Base-by-base conservation (phyloP, 2,888 invertebrate genomes). In the Tanypteryx hageni region DNA sequence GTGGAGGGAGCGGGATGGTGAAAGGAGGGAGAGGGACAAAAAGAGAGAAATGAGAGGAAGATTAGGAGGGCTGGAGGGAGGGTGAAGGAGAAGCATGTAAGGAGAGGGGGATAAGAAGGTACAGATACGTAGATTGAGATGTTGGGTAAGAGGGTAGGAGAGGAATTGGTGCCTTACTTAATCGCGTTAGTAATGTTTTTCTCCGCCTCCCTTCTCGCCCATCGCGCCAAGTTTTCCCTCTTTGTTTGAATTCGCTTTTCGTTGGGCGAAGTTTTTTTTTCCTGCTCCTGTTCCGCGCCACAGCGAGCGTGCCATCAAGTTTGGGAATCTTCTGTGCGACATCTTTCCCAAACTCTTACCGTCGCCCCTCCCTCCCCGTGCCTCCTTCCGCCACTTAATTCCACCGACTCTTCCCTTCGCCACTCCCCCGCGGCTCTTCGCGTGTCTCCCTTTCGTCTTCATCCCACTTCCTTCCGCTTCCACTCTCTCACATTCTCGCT, bases 191-290 rank as follows among this genome's bases (percentile, higher is more conserved):
- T 27, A 31, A 18, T 86, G 86, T 86, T 86, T 68, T 86, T 86
- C 86, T 61, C 59, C 61, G 61, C 61, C 59, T 85, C 85, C 85
- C 85, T 58, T 68, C 13, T 31, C 86, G 59, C 27, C 10, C 61
- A 10, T 14, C 31, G 22, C 27, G 27, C 61, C 61, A 86, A 44
- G 27, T 86, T 86, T 61, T 31, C 85, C 61, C 86, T 61, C 68
- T 86, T 61, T 86, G 86, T 86, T 86, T 86, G 86, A 86, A 86
- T 86, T 27, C 86, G 31, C 61, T 86, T 86, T 83, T 61, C 86
- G 61, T 86, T 86, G 16, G 83, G 83, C 44, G 44, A 86, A 61
- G 86, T 61, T 86, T 86, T 86, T 86, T 59, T 61, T 86, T 27
- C 86, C 18, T 31, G 11, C 61, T 18, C 86, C 18, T 82, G 31